These are phyloP conservation scores for Pseudeuparius sepicola DNA, from an alignment of 2,888 invertebrate genomes.

Conservation along the genomic window DNA sequence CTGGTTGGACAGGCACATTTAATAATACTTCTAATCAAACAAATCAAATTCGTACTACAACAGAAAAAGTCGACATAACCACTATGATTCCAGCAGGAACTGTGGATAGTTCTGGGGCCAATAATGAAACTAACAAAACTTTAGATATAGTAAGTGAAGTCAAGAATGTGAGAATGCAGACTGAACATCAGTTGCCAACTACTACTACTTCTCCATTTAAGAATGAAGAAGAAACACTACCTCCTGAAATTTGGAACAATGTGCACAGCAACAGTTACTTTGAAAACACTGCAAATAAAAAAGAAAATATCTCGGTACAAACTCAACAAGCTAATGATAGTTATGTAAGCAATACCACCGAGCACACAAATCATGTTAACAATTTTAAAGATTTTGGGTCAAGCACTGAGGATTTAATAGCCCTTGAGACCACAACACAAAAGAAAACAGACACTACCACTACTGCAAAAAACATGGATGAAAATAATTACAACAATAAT, in stretches of 20 bases:
- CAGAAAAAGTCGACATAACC: too few species aligned
- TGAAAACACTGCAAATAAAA: constrained; percentile 16
- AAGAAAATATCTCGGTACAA: constrained; percentile 3
- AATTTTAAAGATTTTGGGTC: constrained; percentile 25
- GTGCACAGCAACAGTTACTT: constrained; percentile 34
- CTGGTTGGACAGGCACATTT: too few species aligned
- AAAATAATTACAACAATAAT: too few species aligned
- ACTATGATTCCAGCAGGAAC: neutral
- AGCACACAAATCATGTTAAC: constrained; percentile 11
- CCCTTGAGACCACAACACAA: constrained; percentile 36
- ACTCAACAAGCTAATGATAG: neutral
- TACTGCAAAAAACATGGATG: constrained; percentile 7
- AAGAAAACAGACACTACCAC: constrained; percentile 20
- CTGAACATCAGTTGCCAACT: too few species aligned
- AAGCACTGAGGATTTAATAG: constrained; percentile 36
- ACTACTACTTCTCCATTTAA: too few species aligned
- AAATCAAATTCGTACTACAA: too few species aligned
- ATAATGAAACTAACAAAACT: too few species aligned
- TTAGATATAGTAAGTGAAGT: too few species aligned
- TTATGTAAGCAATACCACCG: neutral
- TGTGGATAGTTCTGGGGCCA: too few species aligned
- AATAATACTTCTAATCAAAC: too few species aligned
- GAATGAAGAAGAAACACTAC: constrained; percentile 22
- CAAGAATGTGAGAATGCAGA: too few species aligned
- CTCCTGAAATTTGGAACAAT: constrained; percentile 33